Evolutionary conservation across 2,888 invertebrate genomes (phyloP), one percentile per base, ranked within the genome.

Genomic region (Aspidiotus rigidus): DNA sequence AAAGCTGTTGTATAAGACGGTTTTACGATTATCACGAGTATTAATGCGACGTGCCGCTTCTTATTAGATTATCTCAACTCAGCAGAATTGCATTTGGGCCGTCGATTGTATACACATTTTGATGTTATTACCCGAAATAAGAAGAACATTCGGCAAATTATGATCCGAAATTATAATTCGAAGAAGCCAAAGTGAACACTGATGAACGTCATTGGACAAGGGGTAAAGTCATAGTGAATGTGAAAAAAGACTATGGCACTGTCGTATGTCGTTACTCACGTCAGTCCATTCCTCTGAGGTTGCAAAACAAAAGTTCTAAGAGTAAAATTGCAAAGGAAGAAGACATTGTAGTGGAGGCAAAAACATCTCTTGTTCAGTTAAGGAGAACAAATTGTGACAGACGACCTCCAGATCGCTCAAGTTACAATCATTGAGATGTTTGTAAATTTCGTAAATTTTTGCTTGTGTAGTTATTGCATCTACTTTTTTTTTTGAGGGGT

Each of bases 1-100:
- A 56, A 63, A 63, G 55, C 59, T 40, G 39, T 69, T 39, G 40
- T n/a, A n/a, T n/a, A 59, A 28, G 44, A 56, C 28, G 62, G 15
- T n/a, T 2, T 49, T 8, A n/a, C 54, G 16, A n/a, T 56, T 5
- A 39, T 49, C 5, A n/a, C 54, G 16, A n/a, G 40, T 5, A 39
- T 44, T 40, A 44, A 69, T 49, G 62, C 40, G 8, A n/a, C 39
- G 7, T 11, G 11, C n/a, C 15, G 53, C 17, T 69, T 69, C 53
- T 62, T 69, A 44, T 42, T 69, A 17, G 44, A 63, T 59, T 70
- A 64, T 53, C 1, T 64, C 59, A 39, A 70, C 64, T 41, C 28
- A 49, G 64, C 64, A 7, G 64, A 70, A 64, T 42, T 62, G 6
- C n/a, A 56, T 56, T 13, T 56, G 10, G 17, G 17, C 2, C 16